phyloP scores from a whole-genome alignment of 2,113 vertebrate genomes.

The Semnopithecus entellus region DNA sequence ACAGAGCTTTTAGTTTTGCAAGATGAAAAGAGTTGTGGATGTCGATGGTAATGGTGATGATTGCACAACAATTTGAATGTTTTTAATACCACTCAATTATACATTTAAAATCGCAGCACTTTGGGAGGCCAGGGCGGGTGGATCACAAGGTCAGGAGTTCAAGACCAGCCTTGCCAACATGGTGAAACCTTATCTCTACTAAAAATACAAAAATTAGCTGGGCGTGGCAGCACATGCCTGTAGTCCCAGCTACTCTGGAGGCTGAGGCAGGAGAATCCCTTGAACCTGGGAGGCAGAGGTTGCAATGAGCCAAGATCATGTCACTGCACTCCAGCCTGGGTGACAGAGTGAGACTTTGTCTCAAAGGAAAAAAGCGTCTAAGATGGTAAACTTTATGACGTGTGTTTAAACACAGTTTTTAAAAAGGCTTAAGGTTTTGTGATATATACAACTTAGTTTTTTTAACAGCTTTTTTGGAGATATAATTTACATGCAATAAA shows the following conservation, averaged over 20 bases:
- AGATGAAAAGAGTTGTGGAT: slow-evolving; percentile 1
- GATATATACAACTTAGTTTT: neutral
- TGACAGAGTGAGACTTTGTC: too few relatives aligned
- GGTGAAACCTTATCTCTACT: too few relatives aligned
- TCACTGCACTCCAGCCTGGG: too few relatives aligned
- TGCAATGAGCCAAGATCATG: too few relatives aligned
- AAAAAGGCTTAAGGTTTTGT: slow-evolving; percentile 13
- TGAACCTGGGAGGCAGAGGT: too few relatives aligned
- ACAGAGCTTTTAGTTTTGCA: neutral
- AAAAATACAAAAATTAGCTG: too few relatives aligned
- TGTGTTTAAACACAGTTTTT: slow-evolving; percentile 34
- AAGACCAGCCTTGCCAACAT: too few relatives aligned
- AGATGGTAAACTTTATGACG: neutral
- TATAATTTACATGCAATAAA: neutral
- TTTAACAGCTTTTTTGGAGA: neutral
- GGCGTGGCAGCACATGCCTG: too few relatives aligned
- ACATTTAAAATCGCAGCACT: neutral
- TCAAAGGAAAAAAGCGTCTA: neutral
- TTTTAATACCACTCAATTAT: neutral
- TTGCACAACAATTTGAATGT: neutral
- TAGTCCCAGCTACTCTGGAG: too few relatives aligned
- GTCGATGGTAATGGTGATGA: neutral
- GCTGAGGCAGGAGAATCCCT: too few relatives aligned
- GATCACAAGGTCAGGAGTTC: too few relatives aligned
- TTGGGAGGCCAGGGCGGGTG: too few relatives aligned